Base-by-base conservation (phyloP, 1,140 invertebrate species). In the Hycleus cichorii region DNA sequence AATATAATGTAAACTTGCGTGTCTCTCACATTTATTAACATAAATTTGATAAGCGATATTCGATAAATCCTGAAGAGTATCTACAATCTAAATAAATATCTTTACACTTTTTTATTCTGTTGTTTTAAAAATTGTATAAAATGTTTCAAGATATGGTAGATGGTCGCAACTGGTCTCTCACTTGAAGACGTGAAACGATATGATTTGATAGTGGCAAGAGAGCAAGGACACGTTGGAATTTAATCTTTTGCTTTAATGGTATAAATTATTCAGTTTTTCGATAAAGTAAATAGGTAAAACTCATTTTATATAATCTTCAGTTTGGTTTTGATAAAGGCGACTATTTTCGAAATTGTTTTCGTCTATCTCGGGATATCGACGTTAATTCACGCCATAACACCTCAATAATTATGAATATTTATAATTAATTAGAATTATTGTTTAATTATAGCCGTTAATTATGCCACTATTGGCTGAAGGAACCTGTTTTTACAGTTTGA, bases 241-340 rank as follows among this genome's bases (percentile, higher is more conserved):
- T 62, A 65, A 62, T 62, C 60, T 62, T 59, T 56, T 47, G 54
- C 60, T 55, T 65, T 65, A 65, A 65, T 65, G 63, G 63, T 65
- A 62, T 65, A 65, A 65, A 65, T 65, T 65, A 65, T 65, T 62
- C 59, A 65, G 49, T 58, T 42, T 57, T 57, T 18, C 18, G 63
- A 65, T 65, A 32, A 65, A 65, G 57, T 60, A 60, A 65, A 62
- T 65, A 65, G 63, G 63, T 65, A 62, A 65, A 65, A 65, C 60
- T 65, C 63, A 65, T 65, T 65, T 55, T 57, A 65, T 65, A 42
- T 32, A 64, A 64, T 64, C 63, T 49, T 56, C 26, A 38, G 58
- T 44, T 59, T 59, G 52, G 48, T 64, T 55, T 56, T 51, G 47
- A 47, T 52, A 43, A 44, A 42, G 58, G 56, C 56, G 56, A 60